Evolutionary conservation across 2,888 invertebrate species (phyloP), one percentile per base, ranked within the genome.

Genomic region (Ophion obscuratus): DNA sequence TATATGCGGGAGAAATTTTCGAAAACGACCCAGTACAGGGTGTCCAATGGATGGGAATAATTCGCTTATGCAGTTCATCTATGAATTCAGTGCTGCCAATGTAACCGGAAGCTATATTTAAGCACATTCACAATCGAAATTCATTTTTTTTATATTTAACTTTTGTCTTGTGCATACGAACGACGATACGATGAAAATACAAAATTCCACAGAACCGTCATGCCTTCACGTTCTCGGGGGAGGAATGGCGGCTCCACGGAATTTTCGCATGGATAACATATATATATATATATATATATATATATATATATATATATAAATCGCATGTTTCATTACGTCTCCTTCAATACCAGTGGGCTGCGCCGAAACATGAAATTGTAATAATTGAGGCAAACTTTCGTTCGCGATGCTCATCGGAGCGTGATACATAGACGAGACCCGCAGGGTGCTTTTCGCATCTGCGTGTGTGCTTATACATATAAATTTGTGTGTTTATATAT

Each of bases 311-410:
- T 85, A 59, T 68, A 61, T 81, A 61, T 47, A 61, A 61, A 68
- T 40, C 70, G n/a, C 44, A 73, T 57, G 66, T 81, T 64, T 70
- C 68, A 74, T 67, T 57, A 11, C 62, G 68, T 64, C 17, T 78
- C 40, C 77, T 71, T 70, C 68, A 83, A 64, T 61, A 75, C 53
- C 74, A 61, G 62, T 44, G 66, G 76, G 66, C 70, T 81, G 73
- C 83, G 80, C 80, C 79, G 88, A 86, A 87, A 88, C 85, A 85
- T 85, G 85, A 87, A 89, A 89, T 89, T 88, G 88, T 88, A 88
- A 89, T 89, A 89, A 90, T 90, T 88, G 88, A 88, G 88, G 84
- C 78, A 88, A 88, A 89, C 85, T 88, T 89, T 88, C 85, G 84
- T 86, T 76, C 75, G 81, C 80, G 86, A 87, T 88, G 84, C 83